Base-by-base conservation (phyloP, 53 echinoderm and acorn worm species). In the Echinarachnius parma region DNA sequence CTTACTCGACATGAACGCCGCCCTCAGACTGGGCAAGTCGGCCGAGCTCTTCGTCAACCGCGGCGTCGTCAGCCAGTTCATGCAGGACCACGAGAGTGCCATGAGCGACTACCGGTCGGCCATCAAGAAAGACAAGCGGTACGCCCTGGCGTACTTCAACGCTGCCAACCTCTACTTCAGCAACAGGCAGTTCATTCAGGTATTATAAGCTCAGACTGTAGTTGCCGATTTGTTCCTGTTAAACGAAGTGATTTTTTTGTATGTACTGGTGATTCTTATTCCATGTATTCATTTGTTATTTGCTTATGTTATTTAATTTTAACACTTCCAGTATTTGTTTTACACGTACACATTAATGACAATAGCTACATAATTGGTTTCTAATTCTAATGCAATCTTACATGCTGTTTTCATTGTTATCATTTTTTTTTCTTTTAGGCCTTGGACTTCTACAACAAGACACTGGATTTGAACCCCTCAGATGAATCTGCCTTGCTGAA, bases 131-230 rank as follows among this genome's bases (percentile, higher is more conserved):
- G 98, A 98, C 57, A 83, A 82, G 5, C 21, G 80, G 8, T 98
- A 88, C 53, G 78, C 98, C 8, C 59, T 98, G 65, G 98, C 91
- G 0, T 91, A 85, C 81, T 98, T 91, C 80, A 98, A 98, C 44
- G 91, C 98, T 22, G 98, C 98, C 24, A 98, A 98, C 46, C 66
- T 88, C 28, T 98, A 91, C 83, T 98, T 98, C 60, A 88, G 92
- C 48, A 98, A 91, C 46, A 82, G 98, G 16, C 98, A 98, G 78
- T 98, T 98, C 64, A 70, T 88, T 50, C 98, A 98, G 91, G 98
- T 98, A 48, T 22, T 35, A 7, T n/a, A n/a, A n/a, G n/a, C n/a
- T n/a, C n/a, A n/a, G n/a, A n/a, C n/a, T n/a, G n/a, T n/a, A n/a
- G n/a, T n/a, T n/a, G n/a, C n/a, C n/a, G n/a, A n/a, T n/a, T n/a